These are phyloP conservation scores for Sinocyclocheilus rhinocerous DNA, from an alignment of 2,113 vertebrate species.

Conservation along the genomic window DNA sequence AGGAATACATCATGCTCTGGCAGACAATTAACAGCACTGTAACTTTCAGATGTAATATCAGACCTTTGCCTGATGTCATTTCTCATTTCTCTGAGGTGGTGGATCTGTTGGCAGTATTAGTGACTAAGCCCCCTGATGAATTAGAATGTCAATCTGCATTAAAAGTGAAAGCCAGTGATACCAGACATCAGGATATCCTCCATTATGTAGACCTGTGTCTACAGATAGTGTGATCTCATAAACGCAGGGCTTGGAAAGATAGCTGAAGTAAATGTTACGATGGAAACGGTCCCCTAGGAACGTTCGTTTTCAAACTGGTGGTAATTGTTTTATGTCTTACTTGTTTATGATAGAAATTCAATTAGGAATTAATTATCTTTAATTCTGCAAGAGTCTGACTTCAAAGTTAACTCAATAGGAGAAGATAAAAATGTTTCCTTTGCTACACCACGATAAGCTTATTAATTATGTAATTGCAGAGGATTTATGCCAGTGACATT, in stretches of 20 bases:
- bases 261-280: slow-evolving; percentile 9
- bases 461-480: slow-evolving; percentile 48
- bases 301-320: neutral
- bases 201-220: neutral
- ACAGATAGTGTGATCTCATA: neutral
- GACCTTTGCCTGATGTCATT: slow-evolving; percentile 48
- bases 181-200: slow-evolving; percentile 10
- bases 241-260: neutral
- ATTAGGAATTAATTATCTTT: slow-evolving; percentile 44
- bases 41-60: slow-evolving; percentile 56
- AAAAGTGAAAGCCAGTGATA: slow-evolving; percentile 29
- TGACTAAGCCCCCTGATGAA: slow-evolving; percentile 47
- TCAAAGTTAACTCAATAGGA: slow-evolving; percentile 44
- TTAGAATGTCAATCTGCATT: slow-evolving; percentile 57
- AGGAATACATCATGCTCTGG: slow-evolving; percentile 25
- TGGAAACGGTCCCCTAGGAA: slow-evolving; percentile 3
- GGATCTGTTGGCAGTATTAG: slow-evolving; percentile 45
- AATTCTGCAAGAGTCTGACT: slow-evolving; percentile 28
- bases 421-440: slow-evolving; percentile 43
- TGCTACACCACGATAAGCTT: slow-evolving; percentile 36
- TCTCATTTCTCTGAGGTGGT: slow-evolving; percentile 49
- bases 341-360: slow-evolving; percentile 45
- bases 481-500: slow-evolving; percentile 24
- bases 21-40: slow-evolving; percentile 48
- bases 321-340: slow-evolving; percentile 46